These are phyloP conservation scores for Phaedon cochleariae DNA, from an alignment of 2,888 invertebrate species.

Conservation along the genomic window DNA sequence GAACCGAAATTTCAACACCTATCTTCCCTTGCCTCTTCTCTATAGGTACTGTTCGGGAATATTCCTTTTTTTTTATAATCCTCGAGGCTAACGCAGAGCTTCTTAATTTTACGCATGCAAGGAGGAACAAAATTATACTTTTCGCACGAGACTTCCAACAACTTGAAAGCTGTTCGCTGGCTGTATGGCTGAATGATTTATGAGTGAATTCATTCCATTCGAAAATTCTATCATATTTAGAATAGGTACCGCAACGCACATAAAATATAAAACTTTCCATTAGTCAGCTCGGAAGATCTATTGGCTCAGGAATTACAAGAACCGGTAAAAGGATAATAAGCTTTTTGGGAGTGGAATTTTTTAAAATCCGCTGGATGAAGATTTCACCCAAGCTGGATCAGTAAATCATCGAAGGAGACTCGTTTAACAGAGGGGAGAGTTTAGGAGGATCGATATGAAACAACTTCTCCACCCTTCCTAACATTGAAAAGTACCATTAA, in stretches of 20 bases:
- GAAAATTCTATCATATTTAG: conserved; percentile 18
- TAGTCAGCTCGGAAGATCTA: conserved; percentile 13
- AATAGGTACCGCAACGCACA: conserved; percentile 6
- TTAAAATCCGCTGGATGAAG: background rate
- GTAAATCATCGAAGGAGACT: background rate
- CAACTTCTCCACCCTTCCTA: too few species aligned
- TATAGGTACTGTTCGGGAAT: too few species aligned
- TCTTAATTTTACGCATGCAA: background rate
- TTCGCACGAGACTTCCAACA: conserved; percentile 8
- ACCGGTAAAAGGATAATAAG: background rate
- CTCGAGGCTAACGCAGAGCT: too few species aligned
- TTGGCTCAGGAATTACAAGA: conserved; percentile 7
- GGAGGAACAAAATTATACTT: conserved; percentile 23
- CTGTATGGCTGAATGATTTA: conserved; percentile 24
- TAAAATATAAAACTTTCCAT: conserved; percentile 17
- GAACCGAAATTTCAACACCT: too few species aligned
- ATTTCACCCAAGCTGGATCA: background rate
- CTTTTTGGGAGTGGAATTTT: background rate
- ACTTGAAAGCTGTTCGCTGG: conserved; percentile 13
- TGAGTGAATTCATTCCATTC: conserved; percentile 23
- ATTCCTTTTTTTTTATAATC: background rate
- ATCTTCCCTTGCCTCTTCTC: too few species aligned
- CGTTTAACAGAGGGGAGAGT: background rate
- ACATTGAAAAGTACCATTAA: too few species aligned
- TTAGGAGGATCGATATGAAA: background rate